These are phyloP conservation scores for Osedax frankpressi DNA, from an alignment of 2,888 invertebrate species.

Conservation along the genomic window DNA sequence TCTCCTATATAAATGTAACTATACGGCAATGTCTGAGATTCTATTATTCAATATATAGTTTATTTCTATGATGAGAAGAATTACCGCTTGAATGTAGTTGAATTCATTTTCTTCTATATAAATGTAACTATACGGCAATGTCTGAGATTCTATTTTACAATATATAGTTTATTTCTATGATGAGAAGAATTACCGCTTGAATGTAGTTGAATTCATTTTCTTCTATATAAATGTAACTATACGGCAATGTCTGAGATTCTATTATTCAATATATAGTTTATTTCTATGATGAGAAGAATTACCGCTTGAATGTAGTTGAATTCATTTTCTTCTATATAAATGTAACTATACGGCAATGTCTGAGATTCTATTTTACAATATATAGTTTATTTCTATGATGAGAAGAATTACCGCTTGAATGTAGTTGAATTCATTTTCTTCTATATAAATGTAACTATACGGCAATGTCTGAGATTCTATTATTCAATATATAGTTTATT, in stretches of 20 bases:
- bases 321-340: neutral
- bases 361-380: neutral
- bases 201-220: neutral
- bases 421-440: neutral
- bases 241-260: neutral
- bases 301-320: neutral
- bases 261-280: neutral
- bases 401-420: neutral
- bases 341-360: neutral
- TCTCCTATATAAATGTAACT: neutral
- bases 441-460: neutral
- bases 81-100: neutral
- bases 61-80: neutral
- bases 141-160: neutral
- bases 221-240: neutral
- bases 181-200: neutral
- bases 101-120: neutral
- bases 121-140: neutral
- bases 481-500: neutral
- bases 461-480: neutral
- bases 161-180: neutral
- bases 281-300: neutral
- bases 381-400: neutral
- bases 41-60: neutral
- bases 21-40: neutral